Conservation (phyloP, 2,888 invertebrate genomes). For the Andrena dorsata region DNA sequence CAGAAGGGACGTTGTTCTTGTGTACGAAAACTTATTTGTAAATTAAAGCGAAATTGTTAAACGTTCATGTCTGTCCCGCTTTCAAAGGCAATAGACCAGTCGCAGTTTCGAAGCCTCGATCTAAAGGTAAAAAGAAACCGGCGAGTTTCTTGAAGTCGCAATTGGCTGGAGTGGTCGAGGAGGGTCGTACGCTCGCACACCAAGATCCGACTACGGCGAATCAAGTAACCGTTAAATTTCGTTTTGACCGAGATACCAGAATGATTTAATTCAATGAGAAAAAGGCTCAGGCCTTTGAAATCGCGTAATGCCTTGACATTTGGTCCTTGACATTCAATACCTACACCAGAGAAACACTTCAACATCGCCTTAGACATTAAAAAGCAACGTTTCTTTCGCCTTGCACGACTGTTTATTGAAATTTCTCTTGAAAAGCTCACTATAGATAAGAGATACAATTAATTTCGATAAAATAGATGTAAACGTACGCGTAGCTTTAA, state of each 20-base stretch:
- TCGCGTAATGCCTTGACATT: constrained; percentile 1
- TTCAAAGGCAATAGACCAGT: constrained; percentile 38
- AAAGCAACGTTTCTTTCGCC: not conserved
- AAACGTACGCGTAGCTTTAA: too few species aligned
- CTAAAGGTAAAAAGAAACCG: constrained; percentile 22
- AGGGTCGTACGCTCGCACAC: constrained; percentile 4
- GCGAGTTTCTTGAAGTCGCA: constrained; percentile 15
- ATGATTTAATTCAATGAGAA: constrained; percentile 27
- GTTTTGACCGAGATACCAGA: constrained; percentile 33
- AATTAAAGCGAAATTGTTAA: not conserved
- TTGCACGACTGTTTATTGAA: too few species aligned
- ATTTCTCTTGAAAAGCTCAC: too few species aligned
- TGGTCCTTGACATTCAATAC: not conserved
- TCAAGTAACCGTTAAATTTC: constrained; percentile 65
- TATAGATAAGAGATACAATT: too few species aligned
- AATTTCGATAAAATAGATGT: too few species aligned
- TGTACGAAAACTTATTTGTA: not conserved
- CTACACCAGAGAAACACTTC: not conserved
- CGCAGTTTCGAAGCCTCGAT: not conserved
- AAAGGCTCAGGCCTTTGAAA: constrained; percentile 10
- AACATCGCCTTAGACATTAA: not conserved
- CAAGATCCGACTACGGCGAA: constrained; percentile 25
- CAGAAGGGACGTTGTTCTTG: too few species aligned
- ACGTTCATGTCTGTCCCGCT: not conserved
- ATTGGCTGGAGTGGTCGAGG: constrained; percentile 31